phyloP scores from a whole-genome alignment of 2,888 invertebrate species.

The Pollenia labialis region DNA sequence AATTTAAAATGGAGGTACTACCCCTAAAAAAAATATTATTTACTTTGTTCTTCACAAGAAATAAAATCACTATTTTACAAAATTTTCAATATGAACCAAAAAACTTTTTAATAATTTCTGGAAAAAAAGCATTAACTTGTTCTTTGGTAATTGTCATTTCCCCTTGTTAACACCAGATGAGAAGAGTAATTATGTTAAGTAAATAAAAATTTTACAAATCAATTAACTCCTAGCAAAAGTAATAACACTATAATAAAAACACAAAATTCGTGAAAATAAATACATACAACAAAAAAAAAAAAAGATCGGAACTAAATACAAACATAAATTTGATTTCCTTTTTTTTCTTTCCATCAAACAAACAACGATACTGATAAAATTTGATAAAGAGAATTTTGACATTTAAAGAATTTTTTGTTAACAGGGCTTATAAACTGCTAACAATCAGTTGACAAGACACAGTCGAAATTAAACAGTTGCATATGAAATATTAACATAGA shows the following conservation, averaged over 20 bases:
- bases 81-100: neutral
- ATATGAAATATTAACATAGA: slow-evolving; percentile 9
- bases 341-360: slow-evolving; percentile 5
- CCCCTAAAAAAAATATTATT: neutral
- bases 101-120: neutral
- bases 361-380: slow-evolving; percentile 22
- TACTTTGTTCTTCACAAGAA: neutral
- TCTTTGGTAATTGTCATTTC: neutral
- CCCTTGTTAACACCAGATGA: slow-evolving; percentile 7
- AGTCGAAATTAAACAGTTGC: slow-evolving; percentile 37
- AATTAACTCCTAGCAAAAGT: slow-evolving; percentile 2
- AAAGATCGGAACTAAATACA: slow-evolving; percentile 13
- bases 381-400: slow-evolving; percentile 9
- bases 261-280: neutral
- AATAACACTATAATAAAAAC: neutral
- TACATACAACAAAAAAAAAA: neutral
- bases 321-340: slow-evolving; percentile 24
- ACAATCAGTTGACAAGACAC: neutral
- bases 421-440: slow-evolving; percentile 41
- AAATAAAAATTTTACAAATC: neutral
- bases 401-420: slow-evolving; percentile 10
- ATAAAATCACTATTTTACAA: neutral
- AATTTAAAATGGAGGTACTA: too few relatives aligned
- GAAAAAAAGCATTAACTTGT: neutral
- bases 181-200: neutral